A percentile compares a stretch with the other conserved stretches of the same genome.
Conservation (phyloP, 2,113 vertebrate species). For the Eleginops maclovinus region DNA sequence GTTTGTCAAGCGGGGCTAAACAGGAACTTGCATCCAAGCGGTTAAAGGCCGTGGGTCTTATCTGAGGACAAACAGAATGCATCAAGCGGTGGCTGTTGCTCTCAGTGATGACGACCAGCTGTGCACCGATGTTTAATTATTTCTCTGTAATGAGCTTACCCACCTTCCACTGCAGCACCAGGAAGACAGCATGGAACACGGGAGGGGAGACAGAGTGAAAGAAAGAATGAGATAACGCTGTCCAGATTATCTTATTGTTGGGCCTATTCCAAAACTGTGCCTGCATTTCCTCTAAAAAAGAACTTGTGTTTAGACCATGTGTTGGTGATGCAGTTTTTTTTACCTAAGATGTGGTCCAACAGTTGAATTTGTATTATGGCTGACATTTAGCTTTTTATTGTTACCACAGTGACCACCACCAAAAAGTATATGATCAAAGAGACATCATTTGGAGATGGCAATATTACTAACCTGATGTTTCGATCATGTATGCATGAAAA, state of each 20-base stretch:
- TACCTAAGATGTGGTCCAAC: background rate
- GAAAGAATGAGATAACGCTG: constrained; percentile 44
- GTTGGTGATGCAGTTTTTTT: constrained; percentile 2
- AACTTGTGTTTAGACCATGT: background rate
- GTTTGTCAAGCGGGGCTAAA: constrained; percentile 83
- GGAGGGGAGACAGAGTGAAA: constrained; percentile 40
- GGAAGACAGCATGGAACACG: constrained; percentile 63
- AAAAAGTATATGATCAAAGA: constrained; percentile 47
- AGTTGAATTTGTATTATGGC: constrained; percentile 22
- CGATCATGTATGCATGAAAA: constrained; percentile 70
- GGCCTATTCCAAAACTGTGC: constrained; percentile 31
- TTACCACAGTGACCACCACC: constrained; percentile 38
- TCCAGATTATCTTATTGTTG: constrained; percentile 50
- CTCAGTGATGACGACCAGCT: constrained; percentile 85
- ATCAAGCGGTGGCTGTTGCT: constrained; percentile 84
- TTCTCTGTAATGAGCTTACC: constrained; percentile 86
- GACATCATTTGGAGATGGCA: constrained; percentile 42
- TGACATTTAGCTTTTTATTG: constrained; percentile 64
- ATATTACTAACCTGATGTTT: constrained; percentile 33
- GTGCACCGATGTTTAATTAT: constrained; percentile 87
- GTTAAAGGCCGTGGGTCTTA: constrained; percentile 85
- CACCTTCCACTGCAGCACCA: constrained; percentile 80
- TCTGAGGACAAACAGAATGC: constrained; percentile 87
- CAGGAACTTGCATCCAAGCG: constrained; percentile 81
- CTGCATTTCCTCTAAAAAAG: constrained; percentile 6